Evolutionary conservation across 2,888 invertebrate genomes (phyloP).

Genomic region (Archips xylosteana): DNA sequence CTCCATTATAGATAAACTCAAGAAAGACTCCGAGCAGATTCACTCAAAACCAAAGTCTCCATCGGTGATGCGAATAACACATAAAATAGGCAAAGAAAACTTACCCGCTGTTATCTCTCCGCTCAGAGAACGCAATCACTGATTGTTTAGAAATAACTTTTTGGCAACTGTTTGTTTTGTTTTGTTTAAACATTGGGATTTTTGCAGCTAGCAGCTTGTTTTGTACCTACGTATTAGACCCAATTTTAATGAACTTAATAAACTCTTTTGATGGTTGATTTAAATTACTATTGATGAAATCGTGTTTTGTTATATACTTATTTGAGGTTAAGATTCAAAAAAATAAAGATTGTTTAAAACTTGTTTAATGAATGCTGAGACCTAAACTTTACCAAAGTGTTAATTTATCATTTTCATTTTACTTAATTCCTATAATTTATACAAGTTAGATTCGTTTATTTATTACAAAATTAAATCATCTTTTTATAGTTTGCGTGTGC

Average conservation of each 20-base stretch:
- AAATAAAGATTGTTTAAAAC: slow-evolving; percentile 18
- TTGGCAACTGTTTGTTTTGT: not conserved
- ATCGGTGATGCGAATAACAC: slow-evolving; percentile 67
- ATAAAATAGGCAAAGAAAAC: slow-evolving; percentile 80
- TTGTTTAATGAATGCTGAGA: slow-evolving; percentile 9
- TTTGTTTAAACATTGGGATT: not conserved
- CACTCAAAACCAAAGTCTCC: slow-evolving; percentile 75
- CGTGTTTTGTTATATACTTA: slow-evolving; percentile 26
- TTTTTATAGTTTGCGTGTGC: slow-evolving; percentile 33
- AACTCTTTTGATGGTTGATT: slow-evolving; percentile 9
- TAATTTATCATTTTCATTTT: slow-evolving; percentile 11
- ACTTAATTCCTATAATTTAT: slow-evolving; percentile 13
- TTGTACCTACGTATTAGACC: not conserved
- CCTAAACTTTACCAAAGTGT: slow-evolving; percentile 3
- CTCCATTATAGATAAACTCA: slow-evolving; percentile 76
- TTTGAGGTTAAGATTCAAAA: not conserved
- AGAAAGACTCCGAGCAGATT: slow-evolving; percentile 70
- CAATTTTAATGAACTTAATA: too few relatives aligned
- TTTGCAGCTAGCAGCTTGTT: not conserved
- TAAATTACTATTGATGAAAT: slow-evolving; percentile 5
- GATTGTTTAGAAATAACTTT: slow-evolving; percentile 29
- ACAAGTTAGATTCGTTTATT: slow-evolving; percentile 30
- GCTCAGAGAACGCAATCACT: slow-evolving; percentile 76
- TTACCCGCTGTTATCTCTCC: slow-evolving; percentile 74
- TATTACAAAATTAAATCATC: slow-evolving; percentile 38